Percentiles rank a stretch among this genome's conserved stretches.
Evolutionary conservation across 2,797 vertebrate species (phyloP).

Genomic region (Salarias fasciatus): DNA sequence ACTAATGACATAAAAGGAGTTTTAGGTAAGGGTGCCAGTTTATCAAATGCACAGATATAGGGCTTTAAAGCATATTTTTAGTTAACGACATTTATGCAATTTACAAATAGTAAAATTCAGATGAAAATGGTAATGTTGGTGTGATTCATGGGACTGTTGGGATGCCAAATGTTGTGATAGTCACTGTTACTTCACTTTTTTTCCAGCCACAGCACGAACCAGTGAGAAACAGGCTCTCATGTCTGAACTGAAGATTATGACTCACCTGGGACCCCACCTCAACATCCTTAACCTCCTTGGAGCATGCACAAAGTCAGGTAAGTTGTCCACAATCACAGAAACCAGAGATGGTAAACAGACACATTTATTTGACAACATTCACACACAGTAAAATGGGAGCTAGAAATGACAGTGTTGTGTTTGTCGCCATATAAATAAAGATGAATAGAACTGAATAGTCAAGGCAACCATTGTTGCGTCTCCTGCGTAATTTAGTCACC

Average conservation of each 20-base stretch:
- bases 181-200: constrained; percentile 25
- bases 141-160: not conserved
- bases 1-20: too few relatives aligned
- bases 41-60: too few relatives aligned
- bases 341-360: not conserved
- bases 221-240: constrained; percentile 99
- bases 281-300: constrained; percentile 98
- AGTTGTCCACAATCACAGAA: constrained; percentile 1
- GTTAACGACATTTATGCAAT: too few relatives aligned
- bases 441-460: too few relatives aligned
- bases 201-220: constrained; percentile 94
- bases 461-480: constrained; percentile 20
- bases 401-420: too few relatives aligned
- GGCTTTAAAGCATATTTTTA: too few relatives aligned
- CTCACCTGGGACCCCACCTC: constrained; percentile 97
- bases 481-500: constrained; percentile 27
- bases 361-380: not conserved
- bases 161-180: constrained; percentile 2
- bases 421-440: too few relatives aligned
- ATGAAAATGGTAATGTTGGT: not conserved
- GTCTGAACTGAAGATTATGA: constrained; percentile 99
- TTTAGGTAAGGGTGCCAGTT: too few relatives aligned
- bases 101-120: too few relatives aligned
- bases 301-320: constrained; percentile 98
- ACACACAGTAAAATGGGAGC: constrained; percentile 1